phyloP scores from a whole-genome alignment of 2,888 invertebrate genomes.

The Drosophila nr. perissopoda region DNA sequence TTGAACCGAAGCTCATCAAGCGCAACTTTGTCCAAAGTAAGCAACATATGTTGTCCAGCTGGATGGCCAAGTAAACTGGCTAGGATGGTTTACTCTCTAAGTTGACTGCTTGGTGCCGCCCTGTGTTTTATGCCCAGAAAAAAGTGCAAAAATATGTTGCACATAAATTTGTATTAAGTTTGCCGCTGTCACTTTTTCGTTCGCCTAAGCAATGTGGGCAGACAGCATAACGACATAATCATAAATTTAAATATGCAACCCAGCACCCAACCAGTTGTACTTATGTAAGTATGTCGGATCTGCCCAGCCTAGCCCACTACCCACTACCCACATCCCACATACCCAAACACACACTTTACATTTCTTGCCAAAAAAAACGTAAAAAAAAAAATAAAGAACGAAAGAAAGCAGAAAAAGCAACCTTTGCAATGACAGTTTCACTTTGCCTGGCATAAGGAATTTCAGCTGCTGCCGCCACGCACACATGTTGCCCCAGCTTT shows the following conservation, averaged over 20 bases:
- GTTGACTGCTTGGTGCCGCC: constrained; percentile 19
- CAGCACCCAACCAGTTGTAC: constrained; percentile 34
- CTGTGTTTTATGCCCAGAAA: constrained; percentile 30
- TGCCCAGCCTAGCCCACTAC: not conserved
- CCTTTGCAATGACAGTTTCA: constrained; percentile 75
- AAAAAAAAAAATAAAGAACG: not conserved
- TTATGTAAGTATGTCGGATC: constrained; percentile 22
- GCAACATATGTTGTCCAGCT: constrained; percentile 71
- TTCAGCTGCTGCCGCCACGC: constrained; percentile 58
- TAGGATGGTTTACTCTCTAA: constrained; percentile 31
- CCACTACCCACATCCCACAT: not conserved
- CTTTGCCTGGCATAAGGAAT: constrained; percentile 74
- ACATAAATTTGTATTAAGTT: constrained; percentile 83
- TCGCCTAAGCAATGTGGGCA: constrained; percentile 73
- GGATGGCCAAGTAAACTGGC: constrained; percentile 31
- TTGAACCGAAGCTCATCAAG: constrained; percentile 41
- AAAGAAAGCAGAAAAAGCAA: constrained; percentile 33
- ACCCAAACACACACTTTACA: constrained; percentile 47
- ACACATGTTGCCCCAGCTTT: constrained; percentile 73
- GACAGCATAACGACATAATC: constrained; percentile 82
- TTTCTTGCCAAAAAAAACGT: constrained; percentile 45
- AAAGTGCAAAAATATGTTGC: constrained; percentile 81
- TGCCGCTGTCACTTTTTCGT: constrained; percentile 74
- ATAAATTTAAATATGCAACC: constrained; percentile 83
- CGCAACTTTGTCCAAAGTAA: constrained; percentile 40